Evolutionary conservation across 2,888 invertebrate species (phyloP).

Genomic region (Callinectes sapidus): DNA sequence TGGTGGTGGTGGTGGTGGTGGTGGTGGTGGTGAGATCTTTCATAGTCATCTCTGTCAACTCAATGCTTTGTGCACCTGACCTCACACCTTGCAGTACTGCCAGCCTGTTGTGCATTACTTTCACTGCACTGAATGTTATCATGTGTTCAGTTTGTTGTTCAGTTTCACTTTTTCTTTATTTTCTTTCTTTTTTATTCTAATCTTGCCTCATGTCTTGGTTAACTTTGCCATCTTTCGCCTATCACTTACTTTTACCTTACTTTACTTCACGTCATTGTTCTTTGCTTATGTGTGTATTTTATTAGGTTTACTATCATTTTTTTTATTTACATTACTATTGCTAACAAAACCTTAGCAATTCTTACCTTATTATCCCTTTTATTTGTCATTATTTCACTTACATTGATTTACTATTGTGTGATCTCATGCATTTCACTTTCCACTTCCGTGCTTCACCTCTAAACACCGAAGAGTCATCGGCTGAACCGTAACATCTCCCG

Average conservation of each 20-base stretch:
- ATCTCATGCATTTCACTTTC: not conserved
- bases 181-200: not conserved
- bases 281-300: not conserved
- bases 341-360: too few species aligned
- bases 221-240: not conserved
- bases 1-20: too few species aligned
- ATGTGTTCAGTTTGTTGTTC: not conserved
- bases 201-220: not conserved
- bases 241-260: not conserved
- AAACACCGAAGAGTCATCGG: not conserved
- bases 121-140: not conserved
- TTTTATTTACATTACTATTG: not conserved
- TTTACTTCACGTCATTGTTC: not conserved
- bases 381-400: not conserved
- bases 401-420: not conserved
- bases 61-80: not conserved
- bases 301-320: not conserved
- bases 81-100: constrained; percentile 21
- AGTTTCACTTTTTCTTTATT: not conserved
- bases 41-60: not conserved
- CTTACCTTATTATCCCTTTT: too few species aligned
- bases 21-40: not conserved
- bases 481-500: not conserved
- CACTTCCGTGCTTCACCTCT: not conserved
- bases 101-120: not conserved